These are phyloP conservation scores for Catostomus latipinnis DNA, from an alignment of 2,797 vertebrate species.

Conservation along the genomic window DNA sequence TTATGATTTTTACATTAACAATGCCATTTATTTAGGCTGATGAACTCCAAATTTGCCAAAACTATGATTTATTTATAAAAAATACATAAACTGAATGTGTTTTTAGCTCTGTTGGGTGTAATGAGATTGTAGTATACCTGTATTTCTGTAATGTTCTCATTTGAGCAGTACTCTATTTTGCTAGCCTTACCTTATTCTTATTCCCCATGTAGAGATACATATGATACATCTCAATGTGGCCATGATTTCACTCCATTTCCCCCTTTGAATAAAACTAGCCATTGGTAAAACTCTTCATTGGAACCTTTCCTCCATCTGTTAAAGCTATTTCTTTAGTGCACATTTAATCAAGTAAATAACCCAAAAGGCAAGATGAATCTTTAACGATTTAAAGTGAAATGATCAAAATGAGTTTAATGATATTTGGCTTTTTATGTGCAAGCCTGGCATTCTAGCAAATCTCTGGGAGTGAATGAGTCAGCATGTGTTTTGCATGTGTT, in stretches of 20 bases:
- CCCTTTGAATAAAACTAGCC: slow-evolving; percentile 15
- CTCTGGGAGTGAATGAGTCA: slow-evolving; percentile 24
- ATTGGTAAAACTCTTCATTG: slow-evolving; percentile 19
- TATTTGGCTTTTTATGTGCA: slow-evolving; percentile 41
- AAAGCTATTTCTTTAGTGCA: slow-evolving; percentile 23
- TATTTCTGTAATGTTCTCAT: too few relatives aligned
- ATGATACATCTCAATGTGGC: slow-evolving; percentile 43
- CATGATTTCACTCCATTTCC: slow-evolving; percentile 39
- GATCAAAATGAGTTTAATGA: slow-evolving; percentile 47
- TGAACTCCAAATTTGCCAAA: too few relatives aligned
- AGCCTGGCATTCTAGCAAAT: slow-evolving; percentile 35
- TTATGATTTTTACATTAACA: slow-evolving; percentile 4
- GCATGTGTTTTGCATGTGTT: slow-evolving; percentile 62
- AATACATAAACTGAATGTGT: too few relatives aligned
- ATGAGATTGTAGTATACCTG: too few relatives aligned
- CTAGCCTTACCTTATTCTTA: slow-evolving; percentile 39
- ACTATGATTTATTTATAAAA: too few relatives aligned
- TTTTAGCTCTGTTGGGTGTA: too few relatives aligned
- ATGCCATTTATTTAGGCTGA: neutral
- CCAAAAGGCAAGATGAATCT: slow-evolving; percentile 27
- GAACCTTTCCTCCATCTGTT: slow-evolving; percentile 2
- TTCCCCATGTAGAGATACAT: slow-evolving; percentile 24
- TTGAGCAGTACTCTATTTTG: slow-evolving; percentile 10
- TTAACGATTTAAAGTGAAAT: slow-evolving; percentile 41
- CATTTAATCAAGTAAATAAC: slow-evolving; percentile 49